These are phyloP conservation scores for Cantharis lateralis DNA, from an alignment of 2,888 invertebrate genomes.

Conservation along the genomic window DNA sequence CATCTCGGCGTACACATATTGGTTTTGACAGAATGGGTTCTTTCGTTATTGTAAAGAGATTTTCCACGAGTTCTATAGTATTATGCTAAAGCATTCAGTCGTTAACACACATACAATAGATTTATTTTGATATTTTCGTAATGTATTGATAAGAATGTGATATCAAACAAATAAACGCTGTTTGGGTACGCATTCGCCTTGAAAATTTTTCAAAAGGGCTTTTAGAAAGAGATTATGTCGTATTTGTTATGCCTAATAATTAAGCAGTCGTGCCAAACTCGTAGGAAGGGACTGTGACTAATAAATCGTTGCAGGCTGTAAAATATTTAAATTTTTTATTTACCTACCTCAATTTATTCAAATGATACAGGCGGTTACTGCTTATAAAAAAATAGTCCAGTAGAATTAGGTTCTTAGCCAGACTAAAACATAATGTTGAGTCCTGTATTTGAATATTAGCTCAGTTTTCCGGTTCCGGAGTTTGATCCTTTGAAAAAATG, in stretches of 20 bases:
- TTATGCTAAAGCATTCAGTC: slow-evolving; percentile 48
- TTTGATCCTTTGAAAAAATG: too few species aligned
- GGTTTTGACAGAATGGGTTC: slow-evolving; percentile 18
- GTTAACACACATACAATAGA: slow-evolving; percentile 50
- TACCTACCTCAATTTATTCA: too few species aligned
- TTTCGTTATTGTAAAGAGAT: slow-evolving; percentile 25
- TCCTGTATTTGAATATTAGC: too few species aligned
- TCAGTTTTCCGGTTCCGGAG: too few species aligned
- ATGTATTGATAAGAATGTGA: slow-evolving; percentile 23
- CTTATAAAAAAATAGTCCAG: too few species aligned
- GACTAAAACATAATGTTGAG: too few species aligned
- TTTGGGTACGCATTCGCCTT: slow-evolving; percentile 11
- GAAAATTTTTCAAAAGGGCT: slow-evolving; percentile 7
- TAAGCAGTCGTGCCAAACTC: neutral
- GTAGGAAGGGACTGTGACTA: neutral
- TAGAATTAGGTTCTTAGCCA: too few species aligned
- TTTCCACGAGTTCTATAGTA: slow-evolving; percentile 34
- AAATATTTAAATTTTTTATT: neutral
- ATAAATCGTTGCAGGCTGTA: neutral
- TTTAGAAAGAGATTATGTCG: neutral
- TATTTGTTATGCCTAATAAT: neutral
- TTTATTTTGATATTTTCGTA: slow-evolving; percentile 50
- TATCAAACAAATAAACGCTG: slow-evolving; percentile 20
- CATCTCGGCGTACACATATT: slow-evolving; percentile 24
- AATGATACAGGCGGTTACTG: too few species aligned